phyloP scores from a whole-genome alignment of 2,797 vertebrate species.

The Vipera latastei region DNA sequence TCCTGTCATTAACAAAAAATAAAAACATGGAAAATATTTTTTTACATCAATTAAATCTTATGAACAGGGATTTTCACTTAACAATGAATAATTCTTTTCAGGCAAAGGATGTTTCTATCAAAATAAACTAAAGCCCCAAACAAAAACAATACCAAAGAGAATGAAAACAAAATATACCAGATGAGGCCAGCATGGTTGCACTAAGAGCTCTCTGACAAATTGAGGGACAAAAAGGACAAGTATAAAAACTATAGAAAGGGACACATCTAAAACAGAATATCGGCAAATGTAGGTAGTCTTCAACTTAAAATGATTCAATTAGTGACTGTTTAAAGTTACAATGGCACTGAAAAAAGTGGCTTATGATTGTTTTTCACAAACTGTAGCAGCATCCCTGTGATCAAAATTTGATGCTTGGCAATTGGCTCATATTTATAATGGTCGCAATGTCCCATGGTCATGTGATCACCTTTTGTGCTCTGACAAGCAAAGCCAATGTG shows the following conservation, averaged over 20 bases:
- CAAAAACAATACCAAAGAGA: not conserved
- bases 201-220: not conserved
- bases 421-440: not conserved
- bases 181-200: not conserved
- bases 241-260: not conserved
- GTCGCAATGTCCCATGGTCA: not conserved
- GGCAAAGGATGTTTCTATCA: not conserved
- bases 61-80: conserved; percentile 20
- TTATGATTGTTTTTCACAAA: not conserved
- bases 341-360: not conserved
- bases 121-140: not conserved
- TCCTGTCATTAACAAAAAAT: conserved; percentile 76
- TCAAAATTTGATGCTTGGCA: not conserved
- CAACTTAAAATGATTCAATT: not conserved
- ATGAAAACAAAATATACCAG: not conserved
- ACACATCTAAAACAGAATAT: not conserved
- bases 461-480: not conserved
- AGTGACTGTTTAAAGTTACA: not conserved
- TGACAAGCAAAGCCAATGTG: not conserved
- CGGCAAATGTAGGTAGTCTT: not conserved
- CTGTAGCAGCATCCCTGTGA: not conserved
- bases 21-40: conserved; percentile 40
- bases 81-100: not conserved
- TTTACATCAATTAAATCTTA: conserved; percentile 32
- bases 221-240: not conserved